Evolutionary conservation across 2,113 vertebrate species (phyloP).

Genomic region (Acrocephalus kingi): DNA sequence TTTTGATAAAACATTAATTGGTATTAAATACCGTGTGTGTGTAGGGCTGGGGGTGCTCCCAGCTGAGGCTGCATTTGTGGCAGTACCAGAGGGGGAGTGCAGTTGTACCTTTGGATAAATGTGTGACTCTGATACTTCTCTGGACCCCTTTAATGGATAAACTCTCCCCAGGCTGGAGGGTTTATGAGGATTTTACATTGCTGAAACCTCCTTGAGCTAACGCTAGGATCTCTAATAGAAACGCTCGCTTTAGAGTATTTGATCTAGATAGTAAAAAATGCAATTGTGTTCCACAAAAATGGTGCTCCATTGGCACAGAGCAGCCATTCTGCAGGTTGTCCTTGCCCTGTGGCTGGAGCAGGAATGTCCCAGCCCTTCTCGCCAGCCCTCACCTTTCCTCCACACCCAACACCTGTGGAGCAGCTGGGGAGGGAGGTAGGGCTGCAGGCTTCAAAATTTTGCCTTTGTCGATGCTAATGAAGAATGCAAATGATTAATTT

Average conservation of each 20-base stretch:
- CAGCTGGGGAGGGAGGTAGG: fast-evolving
- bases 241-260: neutral
- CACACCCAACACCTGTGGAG: neutral
- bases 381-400: neutral
- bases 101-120: neutral
- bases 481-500: no score
- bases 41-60: neutral
- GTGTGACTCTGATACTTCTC: neutral
- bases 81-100: neutral
- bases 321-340: neutral
- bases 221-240: neutral
- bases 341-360: neutral
- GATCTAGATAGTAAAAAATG: fast-evolving
- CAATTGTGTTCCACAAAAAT: no score
- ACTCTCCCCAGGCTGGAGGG: neutral
- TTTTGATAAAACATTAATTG: slow-evolving; percentile 5
- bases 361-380: fast-evolving
- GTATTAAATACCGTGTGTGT: neutral
- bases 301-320: fast-evolving
- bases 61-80: neutral
- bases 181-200: neutral
- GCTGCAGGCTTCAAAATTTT: no score
- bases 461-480: no score
- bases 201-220: neutral
- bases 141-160: neutral